Base-by-base conservation (phyloP, 2,888 invertebrate species). In the Mythimna lalbum region DNA sequence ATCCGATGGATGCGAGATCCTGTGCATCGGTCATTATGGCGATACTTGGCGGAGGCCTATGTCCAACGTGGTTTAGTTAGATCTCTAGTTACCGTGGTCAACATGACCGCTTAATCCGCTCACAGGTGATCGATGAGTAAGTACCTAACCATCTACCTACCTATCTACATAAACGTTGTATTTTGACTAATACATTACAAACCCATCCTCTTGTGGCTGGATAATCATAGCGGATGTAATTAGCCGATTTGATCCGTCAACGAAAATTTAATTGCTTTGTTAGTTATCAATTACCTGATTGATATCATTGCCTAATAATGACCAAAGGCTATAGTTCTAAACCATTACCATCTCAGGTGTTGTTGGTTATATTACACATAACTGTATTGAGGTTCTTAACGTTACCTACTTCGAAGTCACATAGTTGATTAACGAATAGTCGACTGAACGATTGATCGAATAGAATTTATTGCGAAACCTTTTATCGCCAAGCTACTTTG, bases 231-330 rank as follows among this genome's bases (percentile, higher is more conserved):
- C 21, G 19, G 23, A 63, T 27, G 36, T 4, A 1, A 19, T 1
- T n/a, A 39, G n/a, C 6, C 1, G 23, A 27, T 33, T 10, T 43
- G n/a, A 56, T 21, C 27, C 6, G 14, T 49, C 36, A 27, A 6
- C 36, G 2, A 50, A 12, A 36, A 47, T 9, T 49, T 69, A 49
- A 50, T 57, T 31, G 27, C 14, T 27, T 57, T 21, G 12, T 70
- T 33, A 33, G 7, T 14, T 43, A 69, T 57, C n/a, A n/a, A 43
- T 43, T 31, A 57, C 19, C 10, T 31, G 39, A 57, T 27, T 50
- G 14, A 69, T 69, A 31, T 31, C 31, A 39, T 50, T 10, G 21
- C 21, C 19, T 70, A 70, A 70, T 70, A 17, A 31, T 19, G 31
- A 31, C 14, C 17, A 55, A 5, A n/a, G 14, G 9, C 33, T 23